Base-by-base conservation (phyloP, 2,113 vertebrate species). In the Nymphicus hollandicus region DNA sequence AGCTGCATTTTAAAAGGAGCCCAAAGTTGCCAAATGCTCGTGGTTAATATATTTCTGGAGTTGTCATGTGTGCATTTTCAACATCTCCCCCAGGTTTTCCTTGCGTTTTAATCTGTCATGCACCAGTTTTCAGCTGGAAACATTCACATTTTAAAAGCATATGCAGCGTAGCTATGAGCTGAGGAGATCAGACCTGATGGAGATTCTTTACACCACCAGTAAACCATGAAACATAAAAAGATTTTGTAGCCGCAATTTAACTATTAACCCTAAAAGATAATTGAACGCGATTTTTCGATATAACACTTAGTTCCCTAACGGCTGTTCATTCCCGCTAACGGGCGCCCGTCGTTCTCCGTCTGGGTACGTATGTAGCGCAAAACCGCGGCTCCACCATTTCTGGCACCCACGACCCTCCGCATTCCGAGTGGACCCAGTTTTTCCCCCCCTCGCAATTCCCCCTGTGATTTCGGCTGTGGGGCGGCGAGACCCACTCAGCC, bases 201-300 rank as follows among this genome's bases (percentile, higher is more conserved):
- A 98, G 97, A 93, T 94, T 96, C 96, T 96, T 95, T 96, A 87
- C 87, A 96, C 44, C 90, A 92, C 80, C 94, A 97, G 96, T 94
- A 98, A 98, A 97, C 97, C 98, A 97, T 98, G 97, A 97, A 94
- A 98, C 97, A 98, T 98, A 97, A 98, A 81, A 98, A 97, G 89
- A 97, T 91, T 92, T 96, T 95, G 97, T 95, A 96, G 94, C 81
- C 46, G 63, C 94, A 94, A 95, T 98, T 98, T 98, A 97, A 97
- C 97, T 97, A 95, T 97, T 98, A 98, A 97, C 97, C 96, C 97
- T 97, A 97, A 96, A 97, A 98, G 94, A 96, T 97, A 98, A 98
- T 93, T 95, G 97, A 97, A 97, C 58, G 88, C 78, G 24, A 43
- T 96, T 98, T 97, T 97, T 93, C 31, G 66, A 96, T 95, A 15